Percentiles rank a stretch among this genome's conserved stretches.
These are phyloP conservation scores for Luidia sarsii DNA, from an alignment of 53 echinoderm and acorn worm species.

Conservation along the genomic window DNA sequence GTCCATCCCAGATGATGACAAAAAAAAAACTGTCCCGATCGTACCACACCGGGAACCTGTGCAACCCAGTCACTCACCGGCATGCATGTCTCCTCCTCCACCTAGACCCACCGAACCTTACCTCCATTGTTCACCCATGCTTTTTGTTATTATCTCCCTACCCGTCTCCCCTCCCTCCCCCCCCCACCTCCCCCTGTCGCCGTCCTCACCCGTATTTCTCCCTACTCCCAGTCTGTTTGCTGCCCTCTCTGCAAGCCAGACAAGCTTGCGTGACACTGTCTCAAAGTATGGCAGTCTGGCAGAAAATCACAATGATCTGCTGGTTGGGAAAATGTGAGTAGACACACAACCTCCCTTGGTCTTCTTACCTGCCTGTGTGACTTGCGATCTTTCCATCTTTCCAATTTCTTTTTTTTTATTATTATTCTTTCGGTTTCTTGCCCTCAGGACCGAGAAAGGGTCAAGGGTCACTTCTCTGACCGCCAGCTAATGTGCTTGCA, in stretches of 20 bases:
- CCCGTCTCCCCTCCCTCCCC: not conserved
- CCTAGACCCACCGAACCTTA: not conserved
- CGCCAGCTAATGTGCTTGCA: too few relatives aligned
- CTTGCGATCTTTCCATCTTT: not conserved
- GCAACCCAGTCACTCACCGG: conserved; percentile 5
- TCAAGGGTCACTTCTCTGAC: too few relatives aligned
- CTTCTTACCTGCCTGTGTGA: not conserved
- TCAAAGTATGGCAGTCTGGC: conserved; percentile 96
- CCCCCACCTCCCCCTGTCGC: not conserved
- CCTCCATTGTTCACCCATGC: conserved; percentile 22
- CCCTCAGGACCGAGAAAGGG: not conserved
- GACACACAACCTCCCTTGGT: too few relatives aligned
- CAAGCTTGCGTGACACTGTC: conserved; percentile 95
- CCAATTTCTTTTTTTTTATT: not conserved
- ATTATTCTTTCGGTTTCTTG: not conserved
- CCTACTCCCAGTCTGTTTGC: conserved; percentile 87
- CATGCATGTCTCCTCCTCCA: conserved; percentile 1
- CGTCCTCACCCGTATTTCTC: not conserved
- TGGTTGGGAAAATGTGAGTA: conserved; percentile 98
- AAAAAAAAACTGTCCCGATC: too few relatives aligned
- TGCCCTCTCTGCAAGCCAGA: conserved; percentile 90
- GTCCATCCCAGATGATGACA: too few relatives aligned
- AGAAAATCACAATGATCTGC: conserved; percentile 93
- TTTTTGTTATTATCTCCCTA: conserved; percentile 29
- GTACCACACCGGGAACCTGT: too few relatives aligned